These are phyloP conservation scores for Nyctibius bracteatus DNA, from an alignment of 2,113 vertebrate species.

Conservation along the genomic window DNA sequence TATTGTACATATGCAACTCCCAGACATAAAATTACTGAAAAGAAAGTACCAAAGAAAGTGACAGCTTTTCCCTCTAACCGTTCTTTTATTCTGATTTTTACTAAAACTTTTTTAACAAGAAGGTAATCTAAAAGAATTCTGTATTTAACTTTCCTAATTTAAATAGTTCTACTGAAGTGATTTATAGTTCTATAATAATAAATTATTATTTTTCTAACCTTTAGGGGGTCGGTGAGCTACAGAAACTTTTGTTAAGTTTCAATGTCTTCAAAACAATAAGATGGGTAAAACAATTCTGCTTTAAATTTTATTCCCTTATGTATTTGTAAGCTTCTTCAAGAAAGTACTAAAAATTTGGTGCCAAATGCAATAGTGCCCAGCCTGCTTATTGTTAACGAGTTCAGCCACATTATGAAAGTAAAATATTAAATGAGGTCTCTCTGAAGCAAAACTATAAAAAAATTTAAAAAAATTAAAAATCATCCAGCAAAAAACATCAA, in stretches of 20 bases:
- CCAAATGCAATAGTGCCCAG: background rate
- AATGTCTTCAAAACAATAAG: background rate
- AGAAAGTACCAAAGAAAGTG: fast-evolving
- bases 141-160: background rate
- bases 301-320: background rate
- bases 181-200: background rate
- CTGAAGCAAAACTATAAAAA: background rate
- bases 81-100: background rate
- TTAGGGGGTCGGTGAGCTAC: background rate
- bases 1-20: background rate
- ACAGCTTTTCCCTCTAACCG: background rate
- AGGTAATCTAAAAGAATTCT: background rate
- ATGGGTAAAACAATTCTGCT: background rate
- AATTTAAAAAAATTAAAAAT: too few species aligned
- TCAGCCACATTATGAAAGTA: background rate
- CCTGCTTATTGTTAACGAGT: background rate
- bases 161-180: too few species aligned
- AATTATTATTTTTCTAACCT: background rate
- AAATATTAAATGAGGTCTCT: background rate
- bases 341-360: background rate
- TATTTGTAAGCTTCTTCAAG: background rate
- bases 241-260: background rate
- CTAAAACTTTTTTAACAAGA: background rate
- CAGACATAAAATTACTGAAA: background rate
- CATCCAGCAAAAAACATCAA: background rate